These are phyloP conservation scores for Nothoprocta perdicaria DNA, from an alignment of 2,113 vertebrate species.

Conservation along the genomic window DNA sequence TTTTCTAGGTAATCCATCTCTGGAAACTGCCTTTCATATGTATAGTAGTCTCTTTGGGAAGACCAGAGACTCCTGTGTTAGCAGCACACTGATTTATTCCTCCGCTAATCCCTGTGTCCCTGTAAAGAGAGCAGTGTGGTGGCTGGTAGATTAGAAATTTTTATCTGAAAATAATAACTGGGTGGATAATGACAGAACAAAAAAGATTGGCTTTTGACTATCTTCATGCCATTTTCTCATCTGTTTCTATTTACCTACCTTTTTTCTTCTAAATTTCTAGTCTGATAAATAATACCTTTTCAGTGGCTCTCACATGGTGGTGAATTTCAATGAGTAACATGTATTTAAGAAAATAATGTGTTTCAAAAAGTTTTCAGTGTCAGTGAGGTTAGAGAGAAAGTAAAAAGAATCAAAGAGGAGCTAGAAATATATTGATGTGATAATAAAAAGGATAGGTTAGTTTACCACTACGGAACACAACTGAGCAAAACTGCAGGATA, in stretches of 20 bases:
- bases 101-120: background rate
- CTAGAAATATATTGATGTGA: background rate
- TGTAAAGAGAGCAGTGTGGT: background rate
- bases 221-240: slow-evolving; percentile 19
- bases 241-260: background rate
- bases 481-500: background rate
- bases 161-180: background rate
- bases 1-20: background rate
- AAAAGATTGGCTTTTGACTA: background rate
- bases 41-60: background rate
- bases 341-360: background rate
- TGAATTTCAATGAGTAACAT: background rate
- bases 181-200: background rate
- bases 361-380: background rate
- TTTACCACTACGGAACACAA: background rate
- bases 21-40: background rate
- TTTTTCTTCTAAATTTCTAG: background rate
- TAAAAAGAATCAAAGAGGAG: background rate
- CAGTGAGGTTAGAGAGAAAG: background rate
- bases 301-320: background rate
- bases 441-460: background rate
- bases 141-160: background rate
- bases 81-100: background rate
- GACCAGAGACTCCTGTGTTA: background rate
- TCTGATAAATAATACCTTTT: background rate